These are phyloP conservation scores for Leptinotarsa defecta DNA, from an alignment of 1,140 invertebrate species.

Conservation along the genomic window DNA sequence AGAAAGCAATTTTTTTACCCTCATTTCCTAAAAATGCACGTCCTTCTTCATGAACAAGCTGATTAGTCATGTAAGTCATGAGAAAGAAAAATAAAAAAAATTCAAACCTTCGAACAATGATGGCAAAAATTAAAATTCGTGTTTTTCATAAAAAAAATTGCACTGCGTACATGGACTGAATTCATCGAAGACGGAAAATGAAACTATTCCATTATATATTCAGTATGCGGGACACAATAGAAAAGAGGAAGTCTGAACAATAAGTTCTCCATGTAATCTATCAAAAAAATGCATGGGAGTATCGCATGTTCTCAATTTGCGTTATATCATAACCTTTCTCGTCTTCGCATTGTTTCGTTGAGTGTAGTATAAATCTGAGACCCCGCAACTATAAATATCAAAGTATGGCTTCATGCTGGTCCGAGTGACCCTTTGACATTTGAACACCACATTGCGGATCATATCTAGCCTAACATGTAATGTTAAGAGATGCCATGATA, in stretches of 20 bases:
- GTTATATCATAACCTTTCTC: constrained; percentile 26
- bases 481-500: neutral
- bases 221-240: neutral
- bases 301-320: constrained; percentile 30
- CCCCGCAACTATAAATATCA: constrained; percentile 38
- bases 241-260: constrained; percentile 18
- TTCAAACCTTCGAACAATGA: too few relatives aligned
- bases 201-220: neutral
- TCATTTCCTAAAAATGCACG: too few relatives aligned
- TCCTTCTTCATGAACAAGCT: too few relatives aligned
- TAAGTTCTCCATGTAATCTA: neutral
- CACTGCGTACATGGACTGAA: neutral
- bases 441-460: constrained; percentile 24
- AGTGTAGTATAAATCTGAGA: constrained; percentile 33
- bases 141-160: too few relatives aligned
- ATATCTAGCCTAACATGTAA: constrained; percentile 10
- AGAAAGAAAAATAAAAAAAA: too few relatives aligned
- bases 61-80: too few relatives aligned
- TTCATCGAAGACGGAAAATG: neutral
- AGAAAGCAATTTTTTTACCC: too few relatives aligned
- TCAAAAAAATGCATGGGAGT: constrained; percentile 22
- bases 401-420: constrained; percentile 35
- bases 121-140: too few relatives aligned
- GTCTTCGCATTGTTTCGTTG: constrained; percentile 31
- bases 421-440: constrained; percentile 38